These are phyloP conservation scores for Octopus sinensis DNA, from an alignment of 1,140 invertebrate species.

Conservation along the genomic window DNA sequence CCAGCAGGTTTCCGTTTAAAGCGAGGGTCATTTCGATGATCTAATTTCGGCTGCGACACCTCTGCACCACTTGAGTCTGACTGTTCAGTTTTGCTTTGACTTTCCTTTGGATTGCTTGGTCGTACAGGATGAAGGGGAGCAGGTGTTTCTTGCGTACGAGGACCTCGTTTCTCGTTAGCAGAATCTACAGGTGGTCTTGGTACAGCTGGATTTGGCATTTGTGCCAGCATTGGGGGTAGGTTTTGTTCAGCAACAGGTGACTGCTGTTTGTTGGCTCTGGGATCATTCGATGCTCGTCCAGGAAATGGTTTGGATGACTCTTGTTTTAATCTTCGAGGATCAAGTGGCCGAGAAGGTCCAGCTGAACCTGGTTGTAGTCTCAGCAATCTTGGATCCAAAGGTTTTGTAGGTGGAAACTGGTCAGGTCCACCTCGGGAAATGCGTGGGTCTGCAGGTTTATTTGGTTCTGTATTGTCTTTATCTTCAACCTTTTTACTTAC, in stretches of 20 bases:
- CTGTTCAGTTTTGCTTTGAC: slow-evolving; percentile 16
- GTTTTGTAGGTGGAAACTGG: slow-evolving; percentile 3
- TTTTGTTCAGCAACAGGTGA: not conserved
- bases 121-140: not conserved
- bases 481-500: not conserved
- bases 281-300: not conserved
- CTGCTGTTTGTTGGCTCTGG: not conserved
- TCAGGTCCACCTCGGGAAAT: slow-evolving; percentile 30
- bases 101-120: slow-evolving; percentile 11
- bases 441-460: slow-evolving; percentile 29
- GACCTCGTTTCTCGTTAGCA: not conserved
- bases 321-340: slow-evolving; percentile 18
- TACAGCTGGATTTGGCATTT: slow-evolving; percentile 10
- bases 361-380: slow-evolving; percentile 24
- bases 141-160: not conserved
- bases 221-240: not conserved
- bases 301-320: slow-evolving; percentile 18
- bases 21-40: slow-evolving; percentile 50
- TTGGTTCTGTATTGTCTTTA: not conserved
- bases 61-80: slow-evolving; percentile 15
- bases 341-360: slow-evolving; percentile 16
- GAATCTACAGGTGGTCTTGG: slow-evolving; percentile 19
- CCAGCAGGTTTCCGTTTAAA: slow-evolving; percentile 46
- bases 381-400: slow-evolving; percentile 27
- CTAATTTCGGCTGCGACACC: slow-evolving; percentile 39